These are phyloP conservation scores for Nomada flava DNA, from an alignment of 2,888 invertebrate species.

Conservation along the genomic window DNA sequence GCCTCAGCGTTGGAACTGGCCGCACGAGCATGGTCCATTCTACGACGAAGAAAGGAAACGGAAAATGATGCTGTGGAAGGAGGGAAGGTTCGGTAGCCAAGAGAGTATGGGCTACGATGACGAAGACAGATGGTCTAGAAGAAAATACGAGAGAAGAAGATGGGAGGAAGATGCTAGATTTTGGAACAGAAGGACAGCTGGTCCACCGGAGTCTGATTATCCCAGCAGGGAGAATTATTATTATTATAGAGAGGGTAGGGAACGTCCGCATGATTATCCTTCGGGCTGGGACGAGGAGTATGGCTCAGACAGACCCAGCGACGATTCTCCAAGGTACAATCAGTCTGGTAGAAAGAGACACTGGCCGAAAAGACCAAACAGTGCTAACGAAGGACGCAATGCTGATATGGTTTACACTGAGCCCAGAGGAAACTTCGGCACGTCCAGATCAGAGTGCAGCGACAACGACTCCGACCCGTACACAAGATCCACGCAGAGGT, in stretches of 20 bases:
- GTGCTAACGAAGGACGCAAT: conserved; percentile 81
- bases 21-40: conserved; percentile 71
- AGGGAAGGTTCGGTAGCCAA: conserved; percentile 82
- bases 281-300: conserved; percentile 80
- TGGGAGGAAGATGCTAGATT: conserved; percentile 85
- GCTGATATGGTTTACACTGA: conserved; percentile 78
- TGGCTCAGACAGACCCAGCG: conserved; percentile 75
- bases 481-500: conserved; percentile 79
- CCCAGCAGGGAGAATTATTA: conserved; percentile 80
- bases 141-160: conserved; percentile 80
- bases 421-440: conserved; percentile 77
- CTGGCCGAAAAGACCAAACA: conserved; percentile 82
- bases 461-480: conserved; percentile 82
- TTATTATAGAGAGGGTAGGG: conserved; percentile 78
- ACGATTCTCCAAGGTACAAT: conserved; percentile 79
- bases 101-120: conserved; percentile 85
- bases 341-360: conserved; percentile 74
- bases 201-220: conserved; percentile 85
- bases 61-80: conserved; percentile 81
- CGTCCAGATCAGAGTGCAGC: conserved; percentile 83
- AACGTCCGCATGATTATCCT: conserved; percentile 76
- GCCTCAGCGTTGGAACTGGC: conserved; percentile 76
- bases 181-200: conserved; percentile 80
- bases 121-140: conserved; percentile 79
- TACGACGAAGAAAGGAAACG: conserved; percentile 83